Evolutionary conservation across 2,888 invertebrate genomes (phyloP), one percentile per base, ranked within the genome.

Genomic region (Temnothorax rugatulus): DNA sequence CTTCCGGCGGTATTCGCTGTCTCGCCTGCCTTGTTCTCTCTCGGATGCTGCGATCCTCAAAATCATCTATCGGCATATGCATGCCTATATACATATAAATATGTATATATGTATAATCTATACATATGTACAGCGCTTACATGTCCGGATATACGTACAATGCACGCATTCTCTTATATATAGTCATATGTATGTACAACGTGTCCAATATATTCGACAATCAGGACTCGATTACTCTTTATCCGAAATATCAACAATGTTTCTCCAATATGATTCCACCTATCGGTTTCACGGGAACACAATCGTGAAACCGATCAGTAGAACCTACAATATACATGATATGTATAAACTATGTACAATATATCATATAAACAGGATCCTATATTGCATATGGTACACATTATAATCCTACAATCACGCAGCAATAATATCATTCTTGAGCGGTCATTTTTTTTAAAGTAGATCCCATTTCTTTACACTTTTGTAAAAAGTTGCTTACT

Each of bases 261-360:
- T 76, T 82, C 34, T 34, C n/a, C 73, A 54, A 86, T 71, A 61
- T 50, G 64, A 82, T 84, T 81, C 61, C 52, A n/a, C 3, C 44
- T 57, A 83, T 83, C 74, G 21, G 11, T 38, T 50, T 34, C 38
- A 54, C 64, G n/a, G 13, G 2, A 15, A 69, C 18, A 64, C n/a
- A n/a, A 69, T 52, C 63, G 64, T 44, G 41, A 63, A 50, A 4
- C 50, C 21, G 25, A 52, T 64, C 11, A 41, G 5, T 34, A 50
- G 18, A 57, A 57, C 3, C 1, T 13, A 41, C 25, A 7, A 41
- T 57, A 13, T 21, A 57, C 11, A 21, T 4, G 25, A 5, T 41
- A 52, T 44, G 18, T 1, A 18, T 25, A 41, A 47, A 1, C 21
- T 13, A n/a, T 29, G 29, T 1, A 25, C 15, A 21, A 21, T 13